Conservation (phyloP, 2,888 invertebrate genomes). For the Tricholauxania praeusta region DNA sequence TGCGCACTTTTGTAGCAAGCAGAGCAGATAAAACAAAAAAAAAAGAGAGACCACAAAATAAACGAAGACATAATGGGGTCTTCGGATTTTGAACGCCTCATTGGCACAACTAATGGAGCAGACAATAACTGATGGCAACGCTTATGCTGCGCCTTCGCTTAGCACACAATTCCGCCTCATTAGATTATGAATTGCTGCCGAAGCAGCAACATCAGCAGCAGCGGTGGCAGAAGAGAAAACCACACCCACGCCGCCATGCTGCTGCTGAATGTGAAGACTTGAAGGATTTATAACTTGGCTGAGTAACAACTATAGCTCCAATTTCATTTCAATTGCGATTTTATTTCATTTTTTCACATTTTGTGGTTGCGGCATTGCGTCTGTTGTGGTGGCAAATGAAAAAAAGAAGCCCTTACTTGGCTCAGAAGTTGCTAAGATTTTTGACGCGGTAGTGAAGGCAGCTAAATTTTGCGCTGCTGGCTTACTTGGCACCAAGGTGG, state of each 20-base stretch:
- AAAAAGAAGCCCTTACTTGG: too few species aligned
- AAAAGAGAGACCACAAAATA: too few species aligned
- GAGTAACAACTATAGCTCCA: conserved; percentile 3
- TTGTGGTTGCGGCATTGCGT: too few species aligned
- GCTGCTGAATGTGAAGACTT: neutral
- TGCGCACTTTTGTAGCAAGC: too few species aligned
- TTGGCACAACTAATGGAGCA: conserved; percentile 37
- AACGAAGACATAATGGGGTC: too few species aligned
- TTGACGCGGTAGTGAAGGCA: neutral
- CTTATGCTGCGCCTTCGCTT: neutral
- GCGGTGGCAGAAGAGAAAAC: neutral
- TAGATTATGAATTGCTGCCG: conserved; percentile 32
- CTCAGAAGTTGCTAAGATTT: too few species aligned
- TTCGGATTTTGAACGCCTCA: conserved; percentile 26
- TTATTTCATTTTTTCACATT: neutral
- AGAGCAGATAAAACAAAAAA: too few species aligned
- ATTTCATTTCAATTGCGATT: neutral
- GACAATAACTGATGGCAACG: conserved; percentile 29
- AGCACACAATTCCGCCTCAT: conserved; percentile 36
- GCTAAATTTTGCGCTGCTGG: conserved; percentile 21
- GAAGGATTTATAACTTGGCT: conserved; percentile 29
- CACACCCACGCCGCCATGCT: neutral
- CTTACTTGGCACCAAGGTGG: conserved; percentile 11
- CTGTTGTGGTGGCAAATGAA: too few species aligned
- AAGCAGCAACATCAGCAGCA: neutral